Conservation (phyloP, 2,113 vertebrate genomes). For the Tychaedon coryphoeus region DNA sequence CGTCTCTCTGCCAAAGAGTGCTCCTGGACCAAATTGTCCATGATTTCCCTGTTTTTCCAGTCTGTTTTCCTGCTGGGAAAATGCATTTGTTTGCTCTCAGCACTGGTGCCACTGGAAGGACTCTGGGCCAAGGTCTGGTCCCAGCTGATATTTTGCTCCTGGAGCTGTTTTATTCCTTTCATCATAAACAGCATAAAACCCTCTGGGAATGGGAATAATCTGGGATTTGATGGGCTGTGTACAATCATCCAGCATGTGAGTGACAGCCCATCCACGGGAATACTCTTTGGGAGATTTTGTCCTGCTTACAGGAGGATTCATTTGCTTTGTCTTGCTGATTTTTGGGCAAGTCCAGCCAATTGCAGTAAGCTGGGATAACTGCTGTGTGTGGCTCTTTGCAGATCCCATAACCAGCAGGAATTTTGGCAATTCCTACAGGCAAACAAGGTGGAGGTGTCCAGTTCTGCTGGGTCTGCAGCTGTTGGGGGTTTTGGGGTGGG, state of each 20-base stretch:
- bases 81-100: not conserved
- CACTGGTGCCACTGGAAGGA: not conserved
- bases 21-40: not conserved
- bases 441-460: not conserved
- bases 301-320: not conserved
- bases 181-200: not conserved
- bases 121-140: not conserved
- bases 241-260: not conserved
- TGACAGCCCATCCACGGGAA: not conserved
- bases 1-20: not conserved
- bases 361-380: not conserved
- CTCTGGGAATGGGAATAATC: not conserved
- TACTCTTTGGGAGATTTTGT: not conserved
- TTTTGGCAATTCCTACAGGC: not conserved
- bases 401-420: not conserved
- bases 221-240: not conserved
- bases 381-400: not conserved
- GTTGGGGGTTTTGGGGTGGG: accelerated
- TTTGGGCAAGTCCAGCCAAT: not conserved
- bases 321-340: conserved; percentile 21
- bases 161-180: not conserved
- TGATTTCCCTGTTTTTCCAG: not conserved
- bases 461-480: not conserved
- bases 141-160: not conserved
- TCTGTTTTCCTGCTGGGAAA: not conserved